Evolutionary conservation across 2,888 invertebrate genomes (phyloP).

Genomic region (Oligia strigilis): DNA sequence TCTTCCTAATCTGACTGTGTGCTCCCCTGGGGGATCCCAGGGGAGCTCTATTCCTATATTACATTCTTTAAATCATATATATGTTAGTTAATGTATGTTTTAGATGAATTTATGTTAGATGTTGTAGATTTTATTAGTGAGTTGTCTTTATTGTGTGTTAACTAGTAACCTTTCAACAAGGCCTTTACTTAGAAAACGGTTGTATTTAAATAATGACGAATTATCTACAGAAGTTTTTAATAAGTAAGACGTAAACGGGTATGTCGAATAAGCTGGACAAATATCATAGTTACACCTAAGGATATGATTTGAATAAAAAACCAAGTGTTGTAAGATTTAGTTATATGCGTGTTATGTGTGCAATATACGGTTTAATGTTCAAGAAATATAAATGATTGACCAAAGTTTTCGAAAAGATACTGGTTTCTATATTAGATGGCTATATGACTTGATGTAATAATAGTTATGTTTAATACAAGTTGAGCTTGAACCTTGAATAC

Average conservation of each 20-base stretch:
- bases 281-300: slow-evolving; percentile 40
- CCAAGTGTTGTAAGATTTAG: slow-evolving; percentile 46
- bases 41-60: slow-evolving; percentile 54
- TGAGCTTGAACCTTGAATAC: slow-evolving; percentile 27
- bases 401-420: slow-evolving; percentile 42
- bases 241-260: slow-evolving; percentile 56
- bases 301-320: slow-evolving; percentile 38
- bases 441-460: slow-evolving; percentile 23
- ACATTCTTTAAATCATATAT: slow-evolving; percentile 53
- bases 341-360: slow-evolving; percentile 54
- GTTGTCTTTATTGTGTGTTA: slow-evolving; percentile 54
- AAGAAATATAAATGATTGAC: slow-evolving; percentile 41
- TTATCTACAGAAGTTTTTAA: slow-evolving; percentile 47
- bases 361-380: slow-evolving; percentile 45
- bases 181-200: slow-evolving; percentile 57
- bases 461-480: slow-evolving; percentile 29
- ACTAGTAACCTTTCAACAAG: slow-evolving; percentile 37
- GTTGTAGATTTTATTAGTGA: slow-evolving; percentile 47
- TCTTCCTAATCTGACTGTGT: slow-evolving; percentile 38
- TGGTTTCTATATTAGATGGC: slow-evolving; percentile 31
- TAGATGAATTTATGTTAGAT: slow-evolving; percentile 55
- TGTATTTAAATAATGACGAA: slow-evolving; percentile 55
- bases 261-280: slow-evolving; percentile 50
- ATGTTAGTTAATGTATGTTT: slow-evolving; percentile 54
- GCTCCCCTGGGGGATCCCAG: slow-evolving; percentile 8